Evolutionary conservation across 2,113 vertebrate genomes (phyloP).

Genomic region (Natator depressus): DNA sequence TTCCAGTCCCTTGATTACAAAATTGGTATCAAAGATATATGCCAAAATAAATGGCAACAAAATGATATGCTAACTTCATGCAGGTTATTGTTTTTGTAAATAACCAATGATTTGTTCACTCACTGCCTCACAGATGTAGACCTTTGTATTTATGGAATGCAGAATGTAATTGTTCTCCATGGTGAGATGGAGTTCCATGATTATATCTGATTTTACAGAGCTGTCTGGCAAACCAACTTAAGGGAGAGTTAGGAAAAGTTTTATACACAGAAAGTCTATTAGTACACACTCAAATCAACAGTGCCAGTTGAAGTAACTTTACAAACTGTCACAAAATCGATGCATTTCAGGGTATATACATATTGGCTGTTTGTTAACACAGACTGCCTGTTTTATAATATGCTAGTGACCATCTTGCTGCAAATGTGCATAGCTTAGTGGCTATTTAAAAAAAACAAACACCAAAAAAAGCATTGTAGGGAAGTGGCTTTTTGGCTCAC

Average conservation of each 20-base stretch:
- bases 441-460: neutral
- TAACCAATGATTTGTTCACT: constrained; percentile 26
- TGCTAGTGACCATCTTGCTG: neutral
- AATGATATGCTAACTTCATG: neutral
- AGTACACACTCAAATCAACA: neutral
- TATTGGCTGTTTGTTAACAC: neutral
- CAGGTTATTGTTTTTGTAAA: neutral
- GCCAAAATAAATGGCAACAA: neutral
- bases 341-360: neutral
- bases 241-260: constrained; percentile 17
- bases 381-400: neutral
- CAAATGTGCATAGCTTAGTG: neutral
- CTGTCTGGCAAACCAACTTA: neutral
- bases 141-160: constrained; percentile 42
- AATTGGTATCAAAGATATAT: too few relatives aligned
- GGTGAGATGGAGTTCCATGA: neutral
- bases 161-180: neutral
- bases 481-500: neutral
- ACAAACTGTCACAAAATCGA: neutral
- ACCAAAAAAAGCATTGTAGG: neutral
- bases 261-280: neutral
- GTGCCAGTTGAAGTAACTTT: neutral
- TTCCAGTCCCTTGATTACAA: neutral
- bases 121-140: neutral
- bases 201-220: neutral